These are phyloP conservation scores for Adoxophyes honmai DNA, from an alignment of 1,140 invertebrate genomes.

Conservation along the genomic window DNA sequence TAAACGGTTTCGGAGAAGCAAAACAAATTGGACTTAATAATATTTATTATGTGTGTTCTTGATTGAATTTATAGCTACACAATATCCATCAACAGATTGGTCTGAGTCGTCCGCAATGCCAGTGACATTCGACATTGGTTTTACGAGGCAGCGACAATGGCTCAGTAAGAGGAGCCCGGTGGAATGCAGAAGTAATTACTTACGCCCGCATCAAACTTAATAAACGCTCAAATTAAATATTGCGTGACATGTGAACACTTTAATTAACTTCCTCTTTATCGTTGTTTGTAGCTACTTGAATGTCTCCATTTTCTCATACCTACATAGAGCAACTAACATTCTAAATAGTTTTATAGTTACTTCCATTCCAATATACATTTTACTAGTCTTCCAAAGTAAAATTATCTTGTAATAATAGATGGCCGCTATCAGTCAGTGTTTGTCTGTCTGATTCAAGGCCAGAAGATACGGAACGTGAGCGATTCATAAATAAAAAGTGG, in stretches of 20 bases:
- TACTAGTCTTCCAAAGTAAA: background rate
- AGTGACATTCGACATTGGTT: background rate
- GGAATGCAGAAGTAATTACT: conserved; percentile 45
- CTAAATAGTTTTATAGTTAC: too few relatives aligned
- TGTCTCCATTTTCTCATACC: too few relatives aligned
- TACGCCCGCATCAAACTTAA: conserved; percentile 45
- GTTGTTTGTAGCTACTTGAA: too few relatives aligned
- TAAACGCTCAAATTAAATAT: conserved; percentile 50
- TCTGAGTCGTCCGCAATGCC: too few relatives aligned
- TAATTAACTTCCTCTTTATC: conserved; percentile 8
- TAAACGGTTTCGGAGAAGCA: background rate
- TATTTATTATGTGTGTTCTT: too few relatives aligned
- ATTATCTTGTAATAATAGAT: conserved; percentile 22
- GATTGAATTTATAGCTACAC: too few relatives aligned
- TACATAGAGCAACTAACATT: too few relatives aligned
- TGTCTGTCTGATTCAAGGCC: conserved; percentile 49
- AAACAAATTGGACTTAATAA: background rate
- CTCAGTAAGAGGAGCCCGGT: conserved; percentile 15
- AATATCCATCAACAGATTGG: too few relatives aligned
- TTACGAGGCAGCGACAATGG: conserved; percentile 1
- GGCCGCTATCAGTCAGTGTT: conserved; percentile 41
- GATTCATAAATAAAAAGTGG: conserved; percentile 64
- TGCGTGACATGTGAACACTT: conserved; percentile 30
- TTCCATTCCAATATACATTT: too few relatives aligned
- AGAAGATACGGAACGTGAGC: conserved; percentile 37